A percentile compares a stretch with the other conserved stretches of the same genome.
phyloP scores from a whole-genome alignment of 2,888 invertebrate species.

The Tenthredo amoena region DNA sequence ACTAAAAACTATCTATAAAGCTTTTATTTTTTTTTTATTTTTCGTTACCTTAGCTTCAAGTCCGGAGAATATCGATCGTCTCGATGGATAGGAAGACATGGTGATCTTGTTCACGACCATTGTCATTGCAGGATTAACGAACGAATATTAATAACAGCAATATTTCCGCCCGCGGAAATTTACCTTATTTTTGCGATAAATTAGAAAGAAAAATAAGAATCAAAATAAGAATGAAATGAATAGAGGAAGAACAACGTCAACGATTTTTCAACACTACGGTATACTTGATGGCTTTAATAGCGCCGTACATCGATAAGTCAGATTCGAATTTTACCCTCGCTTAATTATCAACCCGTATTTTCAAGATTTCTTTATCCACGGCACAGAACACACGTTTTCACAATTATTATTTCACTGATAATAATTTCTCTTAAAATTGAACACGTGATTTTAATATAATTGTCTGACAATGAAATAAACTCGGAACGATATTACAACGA shows the following conservation, averaged over 20 bases:
- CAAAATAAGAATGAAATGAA: background rate
- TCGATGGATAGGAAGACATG: conserved; percentile 74
- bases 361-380: background rate
- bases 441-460: background rate
- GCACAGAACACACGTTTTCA: background rate
- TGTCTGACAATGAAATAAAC: background rate
- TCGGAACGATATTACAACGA: background rate
- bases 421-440: background rate
- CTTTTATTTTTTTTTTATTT: background rate
- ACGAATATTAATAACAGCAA: background rate
- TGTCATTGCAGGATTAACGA: conserved; percentile 62
- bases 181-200: background rate
- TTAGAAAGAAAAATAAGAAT: background rate
- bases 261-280: conserved; percentile 46
- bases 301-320: background rate
- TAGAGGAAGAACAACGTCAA: background rate
- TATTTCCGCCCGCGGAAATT: conserved; percentile 6
- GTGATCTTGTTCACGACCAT: conserved; percentile 77
- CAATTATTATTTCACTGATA: background rate
- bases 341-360: background rate
- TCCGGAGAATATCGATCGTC: conserved; percentile 72
- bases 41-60: conserved; percentile 71
- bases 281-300: conserved; percentile 8
- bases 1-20: background rate
- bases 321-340: background rate